Evolutionary conservation across 2,113 vertebrate species (phyloP).

Genomic region (Felis chaus): DNA sequence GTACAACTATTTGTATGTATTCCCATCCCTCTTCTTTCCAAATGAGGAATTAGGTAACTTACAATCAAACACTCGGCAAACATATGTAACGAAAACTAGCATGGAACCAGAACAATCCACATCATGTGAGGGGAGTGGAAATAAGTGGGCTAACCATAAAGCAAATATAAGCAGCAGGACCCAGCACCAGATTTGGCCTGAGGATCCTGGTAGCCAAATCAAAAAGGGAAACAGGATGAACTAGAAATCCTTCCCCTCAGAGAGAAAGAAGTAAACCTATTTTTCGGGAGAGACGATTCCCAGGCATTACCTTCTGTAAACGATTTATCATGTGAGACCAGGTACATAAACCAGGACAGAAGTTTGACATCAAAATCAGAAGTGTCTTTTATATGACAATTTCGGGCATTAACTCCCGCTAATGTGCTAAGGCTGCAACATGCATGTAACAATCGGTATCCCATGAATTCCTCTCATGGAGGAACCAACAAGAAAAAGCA

Average conservation of each 20-base stretch:
- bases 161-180: neutral
- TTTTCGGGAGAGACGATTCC: neutral
- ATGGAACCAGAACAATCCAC: neutral
- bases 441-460: neutral
- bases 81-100: neutral
- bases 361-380: slow-evolving; percentile 34
- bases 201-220: neutral
- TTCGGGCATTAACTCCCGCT: neutral
- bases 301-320: neutral
- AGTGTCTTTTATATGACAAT: neutral
- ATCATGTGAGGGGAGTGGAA: neutral
- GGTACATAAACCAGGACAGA: neutral
- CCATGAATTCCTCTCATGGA: neutral
- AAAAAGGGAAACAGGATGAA: neutral
- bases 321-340: neutral
- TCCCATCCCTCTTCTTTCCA: neutral
- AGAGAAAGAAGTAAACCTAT: neutral
- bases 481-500: neutral
- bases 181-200: neutral
- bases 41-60: neutral
- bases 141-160: neutral
- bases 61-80: neutral
- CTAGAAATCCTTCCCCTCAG: neutral
- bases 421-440: neutral
- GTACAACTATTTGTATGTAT: neutral